Percentiles rank a stretch among this genome's conserved stretches.
Conservation (phyloP, 53 echinoderm and acorn worm species). For the Holothuria scabra region DNA sequence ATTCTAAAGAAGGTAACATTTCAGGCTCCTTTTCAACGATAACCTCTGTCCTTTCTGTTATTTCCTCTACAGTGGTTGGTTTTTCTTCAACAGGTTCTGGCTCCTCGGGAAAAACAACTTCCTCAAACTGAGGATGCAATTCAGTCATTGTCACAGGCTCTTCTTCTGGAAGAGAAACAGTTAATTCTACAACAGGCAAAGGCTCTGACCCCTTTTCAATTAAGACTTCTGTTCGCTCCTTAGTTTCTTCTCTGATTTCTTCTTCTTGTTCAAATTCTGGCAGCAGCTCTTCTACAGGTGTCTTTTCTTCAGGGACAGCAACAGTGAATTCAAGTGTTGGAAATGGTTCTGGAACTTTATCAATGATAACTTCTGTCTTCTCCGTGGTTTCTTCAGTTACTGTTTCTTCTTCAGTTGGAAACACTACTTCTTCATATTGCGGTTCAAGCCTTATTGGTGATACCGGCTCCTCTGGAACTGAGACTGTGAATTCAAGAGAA, state of each 20-base stretch:
- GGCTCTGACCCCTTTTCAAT: constrained; percentile 53
- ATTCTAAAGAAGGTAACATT: constrained; percentile 63
- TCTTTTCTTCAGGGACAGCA: constrained; percentile 29
- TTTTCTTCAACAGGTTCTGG: constrained; percentile 47
- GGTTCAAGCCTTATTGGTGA: constrained; percentile 48
- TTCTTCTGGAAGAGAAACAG: constrained; percentile 46
- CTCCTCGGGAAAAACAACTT: constrained; percentile 41
- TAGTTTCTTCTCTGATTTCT: constrained; percentile 1
- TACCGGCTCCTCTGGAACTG: constrained; percentile 52
- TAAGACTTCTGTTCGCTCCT: constrained; percentile 57
- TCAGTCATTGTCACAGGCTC: constrained; percentile 22
- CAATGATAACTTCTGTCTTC: constrained; percentile 46
- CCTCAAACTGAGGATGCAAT: constrained; percentile 60
- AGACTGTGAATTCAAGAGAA: constrained; percentile 58
- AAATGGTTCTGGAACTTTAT: constrained; percentile 48
- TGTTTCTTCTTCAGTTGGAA: constrained; percentile 52
- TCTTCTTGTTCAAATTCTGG: constrained; percentile 52
- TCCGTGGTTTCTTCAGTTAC: constrained; percentile 33
- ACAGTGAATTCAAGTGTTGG: constrained; percentile 27
- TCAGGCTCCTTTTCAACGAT: constrained; percentile 55
- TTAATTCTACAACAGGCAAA: constrained; percentile 47
- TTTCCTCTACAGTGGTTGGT: constrained; percentile 32
- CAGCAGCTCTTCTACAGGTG: constrained; percentile 58
- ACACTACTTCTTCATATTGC: constrained; percentile 63
- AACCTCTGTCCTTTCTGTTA: constrained; percentile 58